These are phyloP conservation scores for Sarcoramphus papa DNA, from an alignment of 2,797 vertebrate genomes.

Conservation along the genomic window DNA sequence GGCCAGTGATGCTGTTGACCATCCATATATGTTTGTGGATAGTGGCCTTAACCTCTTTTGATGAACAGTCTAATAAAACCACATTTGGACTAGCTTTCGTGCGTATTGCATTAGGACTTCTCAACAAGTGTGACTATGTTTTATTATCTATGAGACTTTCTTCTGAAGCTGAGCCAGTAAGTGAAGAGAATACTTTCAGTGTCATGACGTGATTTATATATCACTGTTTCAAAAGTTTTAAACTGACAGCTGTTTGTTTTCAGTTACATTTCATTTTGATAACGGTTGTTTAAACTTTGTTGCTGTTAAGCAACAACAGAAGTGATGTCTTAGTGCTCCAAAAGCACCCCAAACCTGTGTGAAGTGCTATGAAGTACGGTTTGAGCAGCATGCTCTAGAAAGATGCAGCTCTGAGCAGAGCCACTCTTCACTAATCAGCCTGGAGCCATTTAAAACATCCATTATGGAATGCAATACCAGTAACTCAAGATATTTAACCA, in stretches of 20 bases:
- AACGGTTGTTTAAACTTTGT: background rate
- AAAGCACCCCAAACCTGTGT: background rate
- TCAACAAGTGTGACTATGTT: background rate
- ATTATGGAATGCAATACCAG: background rate
- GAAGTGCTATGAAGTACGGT: background rate
- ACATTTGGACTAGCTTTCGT: background rate
- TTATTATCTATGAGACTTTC: background rate
- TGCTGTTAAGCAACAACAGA: background rate
- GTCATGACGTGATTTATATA: background rate
- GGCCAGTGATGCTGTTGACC: background rate
- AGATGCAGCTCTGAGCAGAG: background rate
- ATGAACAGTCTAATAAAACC: background rate
- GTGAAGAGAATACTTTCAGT: background rate
- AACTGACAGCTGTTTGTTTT: background rate
- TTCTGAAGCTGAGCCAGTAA: background rate
- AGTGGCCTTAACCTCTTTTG: background rate
- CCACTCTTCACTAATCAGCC: background rate
- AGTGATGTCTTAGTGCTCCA: background rate
- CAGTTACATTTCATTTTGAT: rapidly evolving
- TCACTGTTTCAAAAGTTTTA: background rate
- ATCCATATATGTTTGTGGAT: background rate
- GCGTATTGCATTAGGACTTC: background rate
- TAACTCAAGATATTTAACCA: background rate
- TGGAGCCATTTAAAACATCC: background rate
- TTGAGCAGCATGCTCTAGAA: background rate